A percentile compares a stretch with the other conserved stretches of the same genome.
Evolutionary conservation across 2,888 invertebrate genomes (phyloP).

Genomic region (Cenopis cana): DNA sequence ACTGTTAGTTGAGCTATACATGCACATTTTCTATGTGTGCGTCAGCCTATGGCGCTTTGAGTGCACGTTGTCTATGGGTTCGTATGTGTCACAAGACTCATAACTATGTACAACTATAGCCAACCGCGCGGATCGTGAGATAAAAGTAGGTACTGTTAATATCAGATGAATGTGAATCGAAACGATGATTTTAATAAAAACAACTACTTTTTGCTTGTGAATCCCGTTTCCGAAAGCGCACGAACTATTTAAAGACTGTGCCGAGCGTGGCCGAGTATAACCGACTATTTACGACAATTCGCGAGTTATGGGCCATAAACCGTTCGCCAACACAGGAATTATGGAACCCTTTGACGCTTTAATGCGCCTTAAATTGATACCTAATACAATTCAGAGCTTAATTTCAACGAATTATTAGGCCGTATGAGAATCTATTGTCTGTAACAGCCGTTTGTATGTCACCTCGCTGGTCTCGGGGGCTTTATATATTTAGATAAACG

Average conservation of each 20-base stretch:
- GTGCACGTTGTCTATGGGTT: no score
- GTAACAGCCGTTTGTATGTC: constrained; percentile 32
- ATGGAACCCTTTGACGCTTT: constrained; percentile 63
- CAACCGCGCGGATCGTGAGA: no score
- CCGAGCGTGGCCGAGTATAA: constrained; percentile 59
- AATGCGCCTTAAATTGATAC: constrained; percentile 70
- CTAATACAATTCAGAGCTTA: constrained; percentile 49
- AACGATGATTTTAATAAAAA: not conserved
- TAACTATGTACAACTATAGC: no score
- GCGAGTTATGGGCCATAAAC: constrained; percentile 74
- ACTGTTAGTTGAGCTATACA: no score
- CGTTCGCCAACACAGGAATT: constrained; percentile 64
- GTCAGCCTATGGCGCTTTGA: no score
- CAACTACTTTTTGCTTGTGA: constrained; percentile 32
- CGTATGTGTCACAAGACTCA: no score
- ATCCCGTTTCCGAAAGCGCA: constrained; percentile 56
- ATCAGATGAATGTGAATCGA: no score
- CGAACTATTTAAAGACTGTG: constrained; percentile 71
- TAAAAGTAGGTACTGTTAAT: no score
- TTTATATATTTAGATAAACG: constrained; percentile 26
- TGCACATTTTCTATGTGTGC: no score
- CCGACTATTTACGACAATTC: constrained; percentile 68
- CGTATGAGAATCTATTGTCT: constrained; percentile 30
- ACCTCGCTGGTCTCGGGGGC: constrained; percentile 14
- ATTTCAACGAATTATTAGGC: constrained; percentile 39